Percentiles rank a stretch among this genome's conserved stretches.
phyloP scores from a whole-genome alignment of 2,888 invertebrate species.

The Drosophila affinis region DNA sequence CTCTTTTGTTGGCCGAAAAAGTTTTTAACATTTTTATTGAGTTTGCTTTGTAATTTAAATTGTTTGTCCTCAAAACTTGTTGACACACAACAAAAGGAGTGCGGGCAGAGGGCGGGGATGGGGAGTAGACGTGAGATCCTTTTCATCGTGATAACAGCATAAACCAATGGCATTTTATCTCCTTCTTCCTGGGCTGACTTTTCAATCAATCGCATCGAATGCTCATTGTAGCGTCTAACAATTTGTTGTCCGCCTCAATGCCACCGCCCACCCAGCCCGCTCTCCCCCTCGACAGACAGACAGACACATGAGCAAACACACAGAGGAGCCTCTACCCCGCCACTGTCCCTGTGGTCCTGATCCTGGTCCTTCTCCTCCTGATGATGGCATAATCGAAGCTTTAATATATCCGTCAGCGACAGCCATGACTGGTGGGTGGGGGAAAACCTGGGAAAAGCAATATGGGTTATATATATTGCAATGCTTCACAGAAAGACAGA shows the following conservation, averaged over 20 bases:
- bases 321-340: neutral
- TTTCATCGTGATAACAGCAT: conserved; percentile 32
- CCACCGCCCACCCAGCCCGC: too few relatives aligned
- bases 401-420: conserved; percentile 53
- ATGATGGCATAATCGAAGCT: conserved; percentile 66
- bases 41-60: conserved; percentile 78
- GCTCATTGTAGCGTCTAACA: conserved; percentile 75
- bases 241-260: conserved; percentile 60
- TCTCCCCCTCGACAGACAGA: neutral
- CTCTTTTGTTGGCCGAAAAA: conserved; percentile 39
- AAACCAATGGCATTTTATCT: conserved; percentile 71
- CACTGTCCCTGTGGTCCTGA: too few relatives aligned
- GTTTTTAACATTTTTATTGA: conserved; percentile 77
- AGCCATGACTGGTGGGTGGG: conserved; percentile 34
- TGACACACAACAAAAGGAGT: conserved; percentile 51
- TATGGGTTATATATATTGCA: neutral
- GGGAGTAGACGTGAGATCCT: conserved; percentile 25
- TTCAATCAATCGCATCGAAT: conserved; percentile 78
- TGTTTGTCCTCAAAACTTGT: conserved; percentile 72
- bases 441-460: conserved; percentile 34
- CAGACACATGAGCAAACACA: neutral
- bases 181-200: conserved; percentile 58
- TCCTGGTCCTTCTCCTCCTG: conserved; percentile 5
- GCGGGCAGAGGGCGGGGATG: conserved; percentile 4
- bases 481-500: neutral